A percentile compares a stretch with the other conserved stretches of the same genome.
Conservation (phyloP, 1,140 invertebrate genomes). For the Orchestia grillus region DNA sequence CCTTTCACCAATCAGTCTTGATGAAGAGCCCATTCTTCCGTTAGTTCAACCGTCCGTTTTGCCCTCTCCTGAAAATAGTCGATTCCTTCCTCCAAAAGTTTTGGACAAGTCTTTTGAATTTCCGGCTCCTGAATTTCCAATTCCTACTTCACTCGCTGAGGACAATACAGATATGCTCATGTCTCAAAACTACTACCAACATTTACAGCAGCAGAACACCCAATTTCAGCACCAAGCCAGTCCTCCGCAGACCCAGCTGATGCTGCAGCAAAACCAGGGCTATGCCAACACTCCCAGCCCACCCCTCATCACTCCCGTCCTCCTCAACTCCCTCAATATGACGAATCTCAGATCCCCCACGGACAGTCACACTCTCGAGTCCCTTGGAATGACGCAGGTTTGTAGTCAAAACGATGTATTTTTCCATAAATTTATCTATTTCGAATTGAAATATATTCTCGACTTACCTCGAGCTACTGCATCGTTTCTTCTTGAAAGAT, state of each 20-base stretch:
- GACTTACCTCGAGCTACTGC: not conserved
- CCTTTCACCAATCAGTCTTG: conserved; percentile 19
- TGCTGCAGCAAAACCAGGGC: conserved; percentile 36
- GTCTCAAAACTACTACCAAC: conserved; percentile 34
- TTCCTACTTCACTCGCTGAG: not conserved
- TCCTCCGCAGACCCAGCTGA: conserved; percentile 24
- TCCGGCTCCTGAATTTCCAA: conserved; percentile 27
- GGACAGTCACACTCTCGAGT: conserved; percentile 20
- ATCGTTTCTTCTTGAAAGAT: not conserved
- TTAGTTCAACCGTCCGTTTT: conserved; percentile 39
- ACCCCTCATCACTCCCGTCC: not conserved
- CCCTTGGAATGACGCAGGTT: conserved; percentile 33
- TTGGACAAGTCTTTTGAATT: conserved; percentile 48
- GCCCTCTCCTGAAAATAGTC: not conserved
- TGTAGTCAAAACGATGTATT: not conserved
- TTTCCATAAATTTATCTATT: not conserved
- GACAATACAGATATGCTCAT: conserved; percentile 26
- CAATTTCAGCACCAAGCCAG: conserved; percentile 14
- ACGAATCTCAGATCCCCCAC: not conserved
- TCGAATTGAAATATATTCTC: not conserved
- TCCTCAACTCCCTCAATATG: conserved; percentile 32
- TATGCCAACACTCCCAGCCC: conserved; percentile 36
- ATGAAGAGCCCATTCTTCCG: conserved; percentile 25
- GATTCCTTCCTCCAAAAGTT: conserved; percentile 18
- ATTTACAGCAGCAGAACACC: conserved; percentile 8